Evolutionary conservation across 2,113 vertebrate species (phyloP).

Genomic region (Vidua chalybeata): DNA sequence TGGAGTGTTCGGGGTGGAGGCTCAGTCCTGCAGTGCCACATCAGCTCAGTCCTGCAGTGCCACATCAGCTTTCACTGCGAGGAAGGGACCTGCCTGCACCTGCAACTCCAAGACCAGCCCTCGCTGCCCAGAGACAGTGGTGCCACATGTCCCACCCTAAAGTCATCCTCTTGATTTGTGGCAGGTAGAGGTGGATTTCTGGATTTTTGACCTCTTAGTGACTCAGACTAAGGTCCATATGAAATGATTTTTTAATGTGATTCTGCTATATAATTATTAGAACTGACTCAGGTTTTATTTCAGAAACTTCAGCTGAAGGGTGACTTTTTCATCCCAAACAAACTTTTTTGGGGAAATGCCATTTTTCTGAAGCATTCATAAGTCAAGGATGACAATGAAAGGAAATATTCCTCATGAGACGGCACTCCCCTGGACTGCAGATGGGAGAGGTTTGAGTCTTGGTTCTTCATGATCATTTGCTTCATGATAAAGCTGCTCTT

Average conservation of each 20-base stretch:
- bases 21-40: fast-evolving
- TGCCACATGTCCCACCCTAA: background rate
- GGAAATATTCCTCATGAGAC: background rate
- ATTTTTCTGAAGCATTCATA: background rate
- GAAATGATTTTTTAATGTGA: background rate
- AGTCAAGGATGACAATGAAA: background rate
- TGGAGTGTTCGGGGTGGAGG: background rate
- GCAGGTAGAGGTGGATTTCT: background rate
- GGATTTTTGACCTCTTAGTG: background rate
- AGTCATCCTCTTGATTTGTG: background rate
- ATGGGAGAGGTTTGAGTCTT: background rate
- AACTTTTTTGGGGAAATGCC: background rate
- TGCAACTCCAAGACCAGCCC: background rate
- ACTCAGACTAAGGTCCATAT: background rate
- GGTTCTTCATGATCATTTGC: background rate
- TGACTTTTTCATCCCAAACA: background rate
- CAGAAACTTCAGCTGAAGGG: background rate
- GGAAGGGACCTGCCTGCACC: fast-evolving
- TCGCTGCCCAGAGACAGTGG: fast-evolving
- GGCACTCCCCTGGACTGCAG: background rate
- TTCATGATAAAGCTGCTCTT: background rate
- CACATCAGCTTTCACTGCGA: background rate
- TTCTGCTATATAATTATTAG: background rate
- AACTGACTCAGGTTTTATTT: background rate
- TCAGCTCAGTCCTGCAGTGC: background rate